Conservation (phyloP, 2,797 vertebrate genomes). For the Crossoptilon crossoptilon region DNA sequence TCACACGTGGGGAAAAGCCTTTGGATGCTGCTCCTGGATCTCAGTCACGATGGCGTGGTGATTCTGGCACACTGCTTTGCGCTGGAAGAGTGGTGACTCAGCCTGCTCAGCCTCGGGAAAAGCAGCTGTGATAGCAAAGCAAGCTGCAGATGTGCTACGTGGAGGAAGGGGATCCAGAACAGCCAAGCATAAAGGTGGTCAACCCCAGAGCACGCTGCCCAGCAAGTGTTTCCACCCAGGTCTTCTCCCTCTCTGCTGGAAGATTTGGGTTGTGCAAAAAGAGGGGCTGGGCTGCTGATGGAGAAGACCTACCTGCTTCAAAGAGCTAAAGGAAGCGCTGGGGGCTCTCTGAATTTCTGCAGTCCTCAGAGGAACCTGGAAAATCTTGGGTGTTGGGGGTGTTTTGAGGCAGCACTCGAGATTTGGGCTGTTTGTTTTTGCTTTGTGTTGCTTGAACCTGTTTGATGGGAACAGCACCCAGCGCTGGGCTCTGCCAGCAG, state of each 20-base stretch:
- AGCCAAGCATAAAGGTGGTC: fast-evolving
- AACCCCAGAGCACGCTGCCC: not conserved
- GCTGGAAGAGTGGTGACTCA: not conserved
- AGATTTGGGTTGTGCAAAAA: not conserved
- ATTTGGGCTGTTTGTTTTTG: not conserved
- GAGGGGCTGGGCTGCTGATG: not conserved
- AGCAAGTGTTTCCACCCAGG: not conserved
- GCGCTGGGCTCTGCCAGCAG: not conserved
- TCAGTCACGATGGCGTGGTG: not conserved
- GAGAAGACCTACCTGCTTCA: not conserved
- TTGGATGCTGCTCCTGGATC: not conserved
- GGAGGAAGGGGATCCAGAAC: not conserved
- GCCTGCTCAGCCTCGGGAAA: not conserved
- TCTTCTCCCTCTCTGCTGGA: not conserved
- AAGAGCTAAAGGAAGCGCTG: not conserved
- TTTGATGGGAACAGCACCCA: not conserved
- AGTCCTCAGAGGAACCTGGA: not conserved
- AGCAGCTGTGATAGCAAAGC: not conserved
- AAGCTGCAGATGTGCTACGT: not conserved
- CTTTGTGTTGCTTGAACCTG: not conserved
- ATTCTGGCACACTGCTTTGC: not conserved
- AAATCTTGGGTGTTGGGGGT: not conserved
- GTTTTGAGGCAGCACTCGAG: not conserved
- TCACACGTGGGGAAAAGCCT: not conserved
- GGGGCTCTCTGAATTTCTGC: not conserved